Base-by-base conservation (phyloP, 2,888 invertebrate genomes). In the Chouioia cunea region DNA sequence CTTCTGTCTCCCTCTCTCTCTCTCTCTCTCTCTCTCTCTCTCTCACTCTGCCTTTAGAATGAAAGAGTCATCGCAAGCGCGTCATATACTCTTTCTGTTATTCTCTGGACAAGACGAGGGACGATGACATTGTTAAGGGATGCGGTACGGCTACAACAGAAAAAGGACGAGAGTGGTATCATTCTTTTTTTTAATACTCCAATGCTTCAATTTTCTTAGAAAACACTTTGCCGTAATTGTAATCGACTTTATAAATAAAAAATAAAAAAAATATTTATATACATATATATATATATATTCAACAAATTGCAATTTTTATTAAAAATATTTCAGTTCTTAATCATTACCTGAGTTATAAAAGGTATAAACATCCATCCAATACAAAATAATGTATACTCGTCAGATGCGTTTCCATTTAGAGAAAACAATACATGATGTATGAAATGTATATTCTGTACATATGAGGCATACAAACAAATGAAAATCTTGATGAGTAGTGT, bases 101-200 rank as follows among this genome's bases (percentile, higher is more conserved):
- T 18, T 46, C 15, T 27, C 27, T 46, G 10, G 15, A 53, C 36
- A 18, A n/a, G 27, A 22, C 10, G 52, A 47, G 3, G 53, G 16
- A 36, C 46, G 54, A 54, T 54, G 54, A 57, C 48, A 65, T 50
- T 16, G 58, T 52, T 50, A 43, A 48, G 58, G 43, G 52, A 46
- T 48, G 36, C 27, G 47, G 6, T 22, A 23, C 8, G 18, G 63
- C 14, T 22, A 22, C 8, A 15, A 53, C 16, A 43, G 20, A 14
- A 10, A 44, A 52, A 44, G 16, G 4, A 20, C 14, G 16, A 18
- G 20, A 56, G 56, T 68, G 50, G 64, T 69, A 69, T 64, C 58
- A 36, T 52, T 63, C 36, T 44, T 10, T 27, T 27, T 27, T 27
- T 36, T 63, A 52, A 63, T 63, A 52, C 52, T 58, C 52, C 46